phyloP scores from a whole-genome alignment of 2,113 vertebrate genomes.

The Brachirus orientalis region DNA sequence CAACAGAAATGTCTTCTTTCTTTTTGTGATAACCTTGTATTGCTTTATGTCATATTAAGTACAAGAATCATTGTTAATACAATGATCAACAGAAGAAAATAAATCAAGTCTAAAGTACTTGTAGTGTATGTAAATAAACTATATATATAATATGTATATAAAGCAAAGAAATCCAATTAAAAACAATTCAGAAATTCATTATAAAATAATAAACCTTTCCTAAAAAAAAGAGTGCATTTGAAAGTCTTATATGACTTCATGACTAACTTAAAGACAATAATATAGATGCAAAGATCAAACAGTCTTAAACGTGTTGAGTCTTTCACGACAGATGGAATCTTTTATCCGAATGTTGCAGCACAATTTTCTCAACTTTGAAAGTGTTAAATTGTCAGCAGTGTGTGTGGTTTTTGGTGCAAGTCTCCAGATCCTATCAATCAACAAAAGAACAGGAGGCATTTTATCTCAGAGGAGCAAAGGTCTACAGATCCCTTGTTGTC shows the following conservation, averaged over 20 bases:
- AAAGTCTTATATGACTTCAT: background rate
- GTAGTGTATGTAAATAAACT: too few relatives aligned
- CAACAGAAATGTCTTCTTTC: too few relatives aligned
- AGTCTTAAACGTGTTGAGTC: background rate
- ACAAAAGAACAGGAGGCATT: slow-evolving; percentile 2
- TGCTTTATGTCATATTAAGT: too few relatives aligned
- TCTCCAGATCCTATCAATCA: slow-evolving; percentile 5
- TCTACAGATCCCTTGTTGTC: slow-evolving; percentile 18
- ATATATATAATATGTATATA: too few relatives aligned
- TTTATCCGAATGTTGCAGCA: slow-evolving; percentile 8
- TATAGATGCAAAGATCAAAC: slow-evolving; percentile 40
- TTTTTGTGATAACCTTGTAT: too few relatives aligned
- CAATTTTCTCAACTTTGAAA: background rate
- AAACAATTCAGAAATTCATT: too few relatives aligned
- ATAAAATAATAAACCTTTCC: too few relatives aligned
- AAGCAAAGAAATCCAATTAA: too few relatives aligned
- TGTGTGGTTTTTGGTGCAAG: background rate
- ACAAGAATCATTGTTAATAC: too few relatives aligned
- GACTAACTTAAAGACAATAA: background rate
- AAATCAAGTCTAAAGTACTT: too few relatives aligned
- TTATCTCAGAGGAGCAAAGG: slow-evolving; percentile 8
- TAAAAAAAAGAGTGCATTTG: too few relatives aligned
- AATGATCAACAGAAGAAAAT: too few relatives aligned
- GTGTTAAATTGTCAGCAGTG: background rate
- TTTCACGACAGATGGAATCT: slow-evolving; percentile 44